Evolutionary conservation across 2,113 vertebrate species (phyloP).

Genomic region (Sterna hirundo): DNA sequence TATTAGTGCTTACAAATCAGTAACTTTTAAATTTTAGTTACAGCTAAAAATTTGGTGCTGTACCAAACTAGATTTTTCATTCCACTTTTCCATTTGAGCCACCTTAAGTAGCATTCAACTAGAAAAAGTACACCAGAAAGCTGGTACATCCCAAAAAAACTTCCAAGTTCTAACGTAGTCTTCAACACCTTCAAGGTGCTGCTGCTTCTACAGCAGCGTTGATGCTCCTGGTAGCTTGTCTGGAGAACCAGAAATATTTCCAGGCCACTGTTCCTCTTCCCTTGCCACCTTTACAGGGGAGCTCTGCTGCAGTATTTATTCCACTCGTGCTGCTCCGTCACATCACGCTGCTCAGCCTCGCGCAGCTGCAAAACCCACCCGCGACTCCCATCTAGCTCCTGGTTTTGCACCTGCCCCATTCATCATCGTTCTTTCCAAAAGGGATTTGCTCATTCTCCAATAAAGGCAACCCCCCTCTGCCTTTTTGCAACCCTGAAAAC

Average conservation of each 20-base stretch:
- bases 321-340: neutral
- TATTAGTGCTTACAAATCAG: neutral
- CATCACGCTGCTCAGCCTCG: neutral
- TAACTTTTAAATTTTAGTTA: neutral
- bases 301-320: conserved; percentile 29
- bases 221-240: neutral
- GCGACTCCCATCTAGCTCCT: neutral
- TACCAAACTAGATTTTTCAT: neutral
- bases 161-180: neutral
- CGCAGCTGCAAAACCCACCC: conserved; percentile 45
- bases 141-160: neutral
- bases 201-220: neutral
- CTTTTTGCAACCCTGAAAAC: conserved; percentile 14
- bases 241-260: conserved; percentile 6
- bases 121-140: neutral
- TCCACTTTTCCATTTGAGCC: neutral
- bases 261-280: neutral
- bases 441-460: neutral
- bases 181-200: neutral
- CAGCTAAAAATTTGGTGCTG: neutral
- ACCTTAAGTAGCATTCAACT: neutral
- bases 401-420: neutral
- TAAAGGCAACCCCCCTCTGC: neutral
- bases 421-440: neutral
- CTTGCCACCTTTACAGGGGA: neutral